Conservation (phyloP, 2,113 vertebrate genomes). For the Oenanthe oenanthe region DNA sequence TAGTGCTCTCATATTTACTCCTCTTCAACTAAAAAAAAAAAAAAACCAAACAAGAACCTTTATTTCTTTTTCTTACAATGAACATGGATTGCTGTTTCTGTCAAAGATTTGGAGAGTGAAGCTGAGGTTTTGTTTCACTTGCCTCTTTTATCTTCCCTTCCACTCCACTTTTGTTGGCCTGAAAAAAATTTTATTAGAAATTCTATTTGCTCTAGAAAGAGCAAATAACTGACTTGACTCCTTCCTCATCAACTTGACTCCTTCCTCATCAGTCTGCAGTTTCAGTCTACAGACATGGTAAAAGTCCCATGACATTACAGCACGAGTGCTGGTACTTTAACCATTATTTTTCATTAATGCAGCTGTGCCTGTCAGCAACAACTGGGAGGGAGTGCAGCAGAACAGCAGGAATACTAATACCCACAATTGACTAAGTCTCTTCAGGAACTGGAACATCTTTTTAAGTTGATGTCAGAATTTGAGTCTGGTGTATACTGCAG, state of each 20-base stretch:
- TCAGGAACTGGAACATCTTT: neutral
- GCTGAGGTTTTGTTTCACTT: neutral
- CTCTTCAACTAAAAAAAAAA: neutral
- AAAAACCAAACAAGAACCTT: accelerated
- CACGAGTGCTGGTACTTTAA: neutral
- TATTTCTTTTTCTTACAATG: neutral
- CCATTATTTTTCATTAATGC: neutral
- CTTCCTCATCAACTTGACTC: neutral
- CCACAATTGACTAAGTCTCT: neutral
- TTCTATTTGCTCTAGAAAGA: neutral
- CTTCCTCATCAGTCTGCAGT: neutral
- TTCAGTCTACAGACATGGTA: neutral
- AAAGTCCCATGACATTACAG: accelerated
- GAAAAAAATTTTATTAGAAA: neutral
- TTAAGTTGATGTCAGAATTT: neutral
- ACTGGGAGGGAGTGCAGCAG: neutral
- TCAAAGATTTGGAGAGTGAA: neutral
- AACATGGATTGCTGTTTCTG: neutral
- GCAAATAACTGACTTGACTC: neutral
- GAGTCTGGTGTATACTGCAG: neutral
- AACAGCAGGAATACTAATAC: neutral
- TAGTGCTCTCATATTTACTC: neutral
- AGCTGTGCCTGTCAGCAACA: neutral
- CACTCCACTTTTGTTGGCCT: neutral
- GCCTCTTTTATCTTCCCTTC: neutral